These are phyloP conservation scores for Lamellibrachia columna DNA, from an alignment of 2,888 invertebrate species.

Conservation along the genomic window DNA sequence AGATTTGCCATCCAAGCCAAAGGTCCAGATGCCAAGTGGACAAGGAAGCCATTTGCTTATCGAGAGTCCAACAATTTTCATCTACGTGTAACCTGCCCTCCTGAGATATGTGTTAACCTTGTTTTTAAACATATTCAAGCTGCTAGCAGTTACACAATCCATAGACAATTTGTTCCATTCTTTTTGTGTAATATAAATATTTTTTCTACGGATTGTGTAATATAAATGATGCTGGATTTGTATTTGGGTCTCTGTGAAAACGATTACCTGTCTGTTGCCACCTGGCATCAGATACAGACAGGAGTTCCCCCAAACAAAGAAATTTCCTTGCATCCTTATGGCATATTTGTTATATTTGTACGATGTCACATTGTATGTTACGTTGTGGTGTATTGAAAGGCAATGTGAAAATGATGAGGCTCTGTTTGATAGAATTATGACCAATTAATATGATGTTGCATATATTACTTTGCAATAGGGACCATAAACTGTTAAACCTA, in stretches of 20 bases:
- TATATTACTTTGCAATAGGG: not conserved
- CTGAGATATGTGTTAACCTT: no score
- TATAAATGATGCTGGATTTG: no score
- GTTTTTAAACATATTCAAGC: no score
- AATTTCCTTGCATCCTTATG: not conserved
- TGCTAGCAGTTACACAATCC: no score
- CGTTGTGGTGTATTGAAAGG: not conserved
- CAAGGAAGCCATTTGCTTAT: no score
- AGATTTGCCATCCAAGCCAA: no score
- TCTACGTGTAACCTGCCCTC: no score
- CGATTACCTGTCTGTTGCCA: not conserved
- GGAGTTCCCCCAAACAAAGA: not conserved
- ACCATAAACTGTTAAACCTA: not conserved
- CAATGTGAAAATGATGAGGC: not conserved
- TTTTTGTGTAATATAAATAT: no score
- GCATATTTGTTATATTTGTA: not conserved
- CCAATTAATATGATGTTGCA: not conserved
- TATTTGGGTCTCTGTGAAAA: not conserved
- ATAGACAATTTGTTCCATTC: no score
- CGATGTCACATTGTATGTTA: not conserved
- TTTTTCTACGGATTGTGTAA: no score
- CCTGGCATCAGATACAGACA: not conserved
- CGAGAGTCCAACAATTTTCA: no score
- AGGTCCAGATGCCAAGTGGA: no score
- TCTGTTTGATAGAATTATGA: not conserved